phyloP scores from a whole-genome alignment of 2,888 invertebrate genomes.

The Drosophila conformis region DNA sequence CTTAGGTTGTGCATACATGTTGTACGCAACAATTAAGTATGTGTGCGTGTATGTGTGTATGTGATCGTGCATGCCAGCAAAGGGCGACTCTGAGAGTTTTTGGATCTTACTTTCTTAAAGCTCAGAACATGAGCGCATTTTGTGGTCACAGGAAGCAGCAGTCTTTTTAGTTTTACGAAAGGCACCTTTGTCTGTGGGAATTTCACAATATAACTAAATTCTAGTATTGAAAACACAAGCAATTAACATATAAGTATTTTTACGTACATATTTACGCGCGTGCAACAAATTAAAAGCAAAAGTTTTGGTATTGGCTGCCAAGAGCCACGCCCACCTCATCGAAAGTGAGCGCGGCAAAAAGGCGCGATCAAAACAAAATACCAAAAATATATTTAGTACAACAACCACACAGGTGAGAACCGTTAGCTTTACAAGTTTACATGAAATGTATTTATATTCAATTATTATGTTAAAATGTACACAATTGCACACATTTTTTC shows the following conservation, averaged over 20 bases:
- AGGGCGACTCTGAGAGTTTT: slow-evolving; percentile 18
- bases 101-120: slow-evolving; percentile 25
- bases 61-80: not conserved
- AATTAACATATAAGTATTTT: not conserved
- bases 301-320: slow-evolving; percentile 12
- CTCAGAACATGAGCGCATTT: slow-evolving; percentile 20
- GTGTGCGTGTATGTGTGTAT: too few relatives aligned
- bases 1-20: slow-evolving; percentile 8
- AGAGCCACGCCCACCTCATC: slow-evolving; percentile 18
- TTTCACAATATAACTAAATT: slow-evolving; percentile 7
- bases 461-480: not conserved
- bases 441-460: not conserved
- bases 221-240: not conserved
- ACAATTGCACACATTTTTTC: not conserved
- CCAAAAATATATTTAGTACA: slow-evolving; percentile 34
- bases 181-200: slow-evolving; percentile 33
- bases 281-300: slow-evolving; percentile 12
- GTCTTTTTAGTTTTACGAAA: slow-evolving; percentile 53
- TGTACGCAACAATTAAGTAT: not conserved
- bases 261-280: not conserved
- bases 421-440: too few relatives aligned
- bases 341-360: slow-evolving; percentile 27
- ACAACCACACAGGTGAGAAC: slow-evolving; percentile 31
- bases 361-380: slow-evolving; percentile 64
- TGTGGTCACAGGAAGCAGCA: slow-evolving; percentile 46